Conservation (phyloP, 2,888 invertebrate species). For the Lycaena phlaeas region DNA sequence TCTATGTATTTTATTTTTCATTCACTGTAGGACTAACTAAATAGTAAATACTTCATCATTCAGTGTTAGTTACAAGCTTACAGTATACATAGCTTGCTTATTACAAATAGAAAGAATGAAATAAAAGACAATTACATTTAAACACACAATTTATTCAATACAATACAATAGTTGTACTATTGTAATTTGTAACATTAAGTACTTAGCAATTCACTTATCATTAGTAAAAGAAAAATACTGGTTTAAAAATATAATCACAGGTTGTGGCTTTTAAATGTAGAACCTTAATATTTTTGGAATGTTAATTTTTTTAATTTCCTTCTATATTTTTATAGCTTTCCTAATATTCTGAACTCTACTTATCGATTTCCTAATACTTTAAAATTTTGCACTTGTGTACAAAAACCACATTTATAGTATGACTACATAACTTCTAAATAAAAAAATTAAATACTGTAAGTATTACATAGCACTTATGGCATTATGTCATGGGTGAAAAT, state of each 20-base stretch:
- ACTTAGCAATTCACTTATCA: constrained; percentile 6
- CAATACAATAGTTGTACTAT: not conserved
- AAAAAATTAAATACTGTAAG: not conserved
- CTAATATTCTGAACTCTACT: not conserved
- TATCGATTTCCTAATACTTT: not conserved
- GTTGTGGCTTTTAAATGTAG: constrained; percentile 10
- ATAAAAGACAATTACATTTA: not conserved
- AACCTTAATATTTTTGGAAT: constrained; percentile 27
- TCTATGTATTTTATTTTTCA: no score
- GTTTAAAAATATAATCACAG: constrained; percentile 20
- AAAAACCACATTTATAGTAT: not conserved
- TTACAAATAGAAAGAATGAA: not conserved
- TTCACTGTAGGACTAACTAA: no score
- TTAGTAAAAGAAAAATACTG: constrained; percentile 25
- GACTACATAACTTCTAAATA: not conserved
- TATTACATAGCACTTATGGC: not conserved
- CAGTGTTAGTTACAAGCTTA: no score
- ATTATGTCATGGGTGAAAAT: no score
- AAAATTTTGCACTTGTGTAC: not conserved
- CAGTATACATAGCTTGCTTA: no score
- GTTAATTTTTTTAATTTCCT: constrained; percentile 15
- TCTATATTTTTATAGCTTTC: not conserved
- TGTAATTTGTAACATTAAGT: constrained; percentile 7
- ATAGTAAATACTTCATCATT: no score
- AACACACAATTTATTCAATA: constrained; percentile 6